Conservation (phyloP, 2,113 vertebrate genomes). For the Lepidiolamprologus cunningtoni region DNA sequence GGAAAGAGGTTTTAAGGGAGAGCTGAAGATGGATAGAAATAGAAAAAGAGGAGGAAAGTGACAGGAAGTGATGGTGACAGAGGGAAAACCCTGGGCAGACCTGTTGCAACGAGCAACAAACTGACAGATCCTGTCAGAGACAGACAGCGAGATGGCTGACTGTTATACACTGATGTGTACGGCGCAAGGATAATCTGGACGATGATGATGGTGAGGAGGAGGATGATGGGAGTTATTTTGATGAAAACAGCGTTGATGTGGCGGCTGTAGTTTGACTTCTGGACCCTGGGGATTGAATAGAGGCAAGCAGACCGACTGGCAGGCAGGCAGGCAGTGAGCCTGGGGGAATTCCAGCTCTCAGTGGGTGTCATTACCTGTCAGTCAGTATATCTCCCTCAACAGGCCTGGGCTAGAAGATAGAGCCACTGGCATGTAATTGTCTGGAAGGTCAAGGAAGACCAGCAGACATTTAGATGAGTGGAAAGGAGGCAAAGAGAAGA, state of each 20-base stretch:
- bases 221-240: constrained; percentile 1
- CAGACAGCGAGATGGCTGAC: neutral
- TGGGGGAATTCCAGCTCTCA: constrained; percentile 39
- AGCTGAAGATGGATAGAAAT: neutral
- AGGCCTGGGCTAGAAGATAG: constrained; percentile 32
- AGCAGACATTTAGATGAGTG: constrained; percentile 12
- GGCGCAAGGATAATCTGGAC: neutral
- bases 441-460: constrained; percentile 36
- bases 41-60: neutral
- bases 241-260: neutral
- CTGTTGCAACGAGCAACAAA: constrained; percentile 9
- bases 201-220: neutral
- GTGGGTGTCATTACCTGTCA: constrained; percentile 62
- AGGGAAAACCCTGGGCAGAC: constrained; percentile 15
- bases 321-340: neutral
- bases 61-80: constrained; percentile 10
- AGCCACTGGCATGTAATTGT: constrained; percentile 38
- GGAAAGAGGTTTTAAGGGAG: neutral
- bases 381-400: constrained; percentile 47
- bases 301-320: neutral
- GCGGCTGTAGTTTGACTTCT: neutral
- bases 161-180: neutral
- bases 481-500: neutral
- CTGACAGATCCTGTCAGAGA: constrained; percentile 4
- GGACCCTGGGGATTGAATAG: neutral